These are phyloP conservation scores for Plectrocnemia conspersa DNA, from an alignment of 1,140 invertebrate species.

Conservation along the genomic window DNA sequence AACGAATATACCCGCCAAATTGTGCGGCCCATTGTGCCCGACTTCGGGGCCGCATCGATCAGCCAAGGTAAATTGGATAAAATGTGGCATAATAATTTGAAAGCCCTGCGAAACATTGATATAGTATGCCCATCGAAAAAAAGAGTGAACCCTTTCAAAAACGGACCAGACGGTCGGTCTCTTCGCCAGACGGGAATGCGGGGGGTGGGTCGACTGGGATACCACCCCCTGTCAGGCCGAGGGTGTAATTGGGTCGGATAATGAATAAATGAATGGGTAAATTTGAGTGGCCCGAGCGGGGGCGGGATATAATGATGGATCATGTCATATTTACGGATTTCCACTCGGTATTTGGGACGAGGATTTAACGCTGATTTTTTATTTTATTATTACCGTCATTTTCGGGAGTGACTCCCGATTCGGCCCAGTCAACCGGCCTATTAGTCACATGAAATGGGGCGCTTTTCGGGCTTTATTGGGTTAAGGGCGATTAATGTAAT, in stretches of 20 bases:
- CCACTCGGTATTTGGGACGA: too few relatives aligned
- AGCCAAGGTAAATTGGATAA: conserved; percentile 15
- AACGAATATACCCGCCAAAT: too few relatives aligned
- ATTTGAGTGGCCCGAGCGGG: conserved; percentile 30
- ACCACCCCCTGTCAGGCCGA: conserved; percentile 19
- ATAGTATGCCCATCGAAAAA: conserved; percentile 9
- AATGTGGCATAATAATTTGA: conserved; percentile 20
- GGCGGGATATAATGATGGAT: conserved; percentile 21
- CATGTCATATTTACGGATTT: conserved; percentile 22
- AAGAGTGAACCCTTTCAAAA: conserved; percentile 12
- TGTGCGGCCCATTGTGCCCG: background rate
- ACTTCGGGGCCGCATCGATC: conserved; percentile 10
- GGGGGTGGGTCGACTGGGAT: conserved; percentile 19
- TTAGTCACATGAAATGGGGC: too few relatives aligned
- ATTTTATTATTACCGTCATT: background rate
- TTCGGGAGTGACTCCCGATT: background rate
- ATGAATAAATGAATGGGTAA: conserved; percentile 35
- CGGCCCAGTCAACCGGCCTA: too few relatives aligned
- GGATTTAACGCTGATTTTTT: too few relatives aligned
- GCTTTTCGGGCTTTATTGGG: too few relatives aligned
- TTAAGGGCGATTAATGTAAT: too few relatives aligned
- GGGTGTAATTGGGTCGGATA: conserved; percentile 35
- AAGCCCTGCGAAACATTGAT: background rate
- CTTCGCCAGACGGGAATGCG: conserved; percentile 17
- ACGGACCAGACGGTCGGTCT: conserved; percentile 8